These are phyloP conservation scores for Montipora foliosa DNA, from an alignment of 64 coral and sea anemone species.

Conservation along the genomic window DNA sequence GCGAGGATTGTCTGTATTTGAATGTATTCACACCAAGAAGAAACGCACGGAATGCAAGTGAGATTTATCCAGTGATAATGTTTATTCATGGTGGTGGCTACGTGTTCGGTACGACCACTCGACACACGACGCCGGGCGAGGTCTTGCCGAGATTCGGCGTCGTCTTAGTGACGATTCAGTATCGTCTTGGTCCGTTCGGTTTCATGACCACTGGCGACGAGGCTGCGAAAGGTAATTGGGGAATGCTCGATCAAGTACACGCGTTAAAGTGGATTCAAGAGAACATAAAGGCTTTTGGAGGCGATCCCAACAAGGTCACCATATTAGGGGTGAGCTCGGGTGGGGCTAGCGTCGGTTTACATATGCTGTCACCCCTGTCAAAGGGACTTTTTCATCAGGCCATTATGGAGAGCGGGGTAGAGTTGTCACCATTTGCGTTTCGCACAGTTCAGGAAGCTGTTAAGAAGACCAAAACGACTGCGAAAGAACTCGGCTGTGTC, in stretches of 20 bases:
- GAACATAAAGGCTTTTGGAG: conserved; percentile 83
- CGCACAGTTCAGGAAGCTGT: conserved; percentile 47
- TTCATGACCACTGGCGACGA: conserved; percentile 87
- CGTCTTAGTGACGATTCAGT: conserved; percentile 85
- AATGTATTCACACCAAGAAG: conserved; percentile 75
- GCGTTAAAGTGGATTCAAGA: conserved; percentile 88
- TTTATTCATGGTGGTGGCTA: conserved; percentile 92
- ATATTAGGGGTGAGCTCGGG: conserved; percentile 89
- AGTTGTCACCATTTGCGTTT: conserved; percentile 82
- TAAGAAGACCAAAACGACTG: conserved; percentile 51
- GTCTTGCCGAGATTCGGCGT: conserved; percentile 71
- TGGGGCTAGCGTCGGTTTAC: conserved; percentile 78
- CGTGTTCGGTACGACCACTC: conserved; percentile 62
- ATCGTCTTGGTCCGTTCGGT: conserved; percentile 87
- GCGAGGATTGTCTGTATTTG: conserved; percentile 90
- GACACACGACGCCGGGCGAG: conserved; percentile 68
- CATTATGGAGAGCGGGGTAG: conserved; percentile 83
- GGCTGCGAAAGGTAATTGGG: conserved; percentile 79
- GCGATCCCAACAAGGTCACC: conserved; percentile 69
- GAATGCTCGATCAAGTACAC: conserved; percentile 88
- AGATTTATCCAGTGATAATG: conserved; percentile 73
- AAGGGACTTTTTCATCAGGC: conserved; percentile 84
- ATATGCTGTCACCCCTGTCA: conserved; percentile 80
- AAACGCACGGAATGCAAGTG: background rate
- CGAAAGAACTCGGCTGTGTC: conserved; percentile 55